Base-by-base conservation (phyloP, 2,888 invertebrate species). In the Oithona nana region DNA sequence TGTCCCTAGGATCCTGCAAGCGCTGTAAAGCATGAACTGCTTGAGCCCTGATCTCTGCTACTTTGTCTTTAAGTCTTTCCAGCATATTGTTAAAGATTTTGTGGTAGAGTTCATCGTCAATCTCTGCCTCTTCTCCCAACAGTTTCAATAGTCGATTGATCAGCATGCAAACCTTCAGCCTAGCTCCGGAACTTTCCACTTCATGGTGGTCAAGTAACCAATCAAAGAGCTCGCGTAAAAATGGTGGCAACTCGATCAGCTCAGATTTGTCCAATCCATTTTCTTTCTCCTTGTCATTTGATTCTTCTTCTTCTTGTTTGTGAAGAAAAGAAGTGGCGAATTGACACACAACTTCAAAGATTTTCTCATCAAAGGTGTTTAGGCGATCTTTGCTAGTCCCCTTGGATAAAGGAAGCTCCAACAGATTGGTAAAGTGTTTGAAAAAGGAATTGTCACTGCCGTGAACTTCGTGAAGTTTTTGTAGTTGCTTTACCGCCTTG, bases 11-110 rank as follows among this genome's bases (percentile, higher is more conserved):
- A 68, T 86, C 83, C 72, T 92, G 92, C 1, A 92, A 75, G 3
- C 89, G 78, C 63, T 83, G 81, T 50, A 92, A 74, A 0, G 88
- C 86, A 29, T 81, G 72, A 0, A 88, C 83, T 0, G 89, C 89
- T 68, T 88, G 83, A 39, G 83, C 81, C 24, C 90, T 78, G 2
- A 92, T 84, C 58, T 81, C 80, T 1, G 84, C 79, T 54, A 84
- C 80, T 8, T 81, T 79, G 70, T 90, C 90, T 75, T 84, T 71
- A 52, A 82, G 71, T 30, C 84, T 74, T 52, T 79, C 77, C 63
- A 81, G 71, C 81, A 89, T 86, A 59, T 81, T 80, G 28, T 77
- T 75, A 63, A 82, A 78, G 48, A 89, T 80, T 67, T 79, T 78
- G 65, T 84, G 82, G 70, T 83, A 88, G 3, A 88, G 75, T 28